Evolutionary conservation across 1,140 invertebrate genomes (phyloP), one percentile per base, ranked within the genome.

Genomic region (Campoletis sonorensis): DNA sequence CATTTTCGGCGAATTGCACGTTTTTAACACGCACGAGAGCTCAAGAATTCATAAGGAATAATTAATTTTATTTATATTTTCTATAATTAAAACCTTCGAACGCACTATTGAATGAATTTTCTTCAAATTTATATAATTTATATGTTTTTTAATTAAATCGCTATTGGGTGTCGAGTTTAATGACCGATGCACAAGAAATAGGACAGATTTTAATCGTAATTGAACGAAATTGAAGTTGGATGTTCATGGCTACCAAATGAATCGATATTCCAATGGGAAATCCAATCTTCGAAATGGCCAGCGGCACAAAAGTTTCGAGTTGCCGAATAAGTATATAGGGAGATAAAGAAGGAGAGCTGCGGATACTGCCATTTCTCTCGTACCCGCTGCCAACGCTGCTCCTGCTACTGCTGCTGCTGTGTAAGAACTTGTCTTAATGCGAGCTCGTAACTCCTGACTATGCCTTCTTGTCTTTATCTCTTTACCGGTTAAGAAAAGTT

Each of bases 231-330:
- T 61, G 16, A 61, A 16, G 58, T 61, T 23, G 23, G 58, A 61
- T 33, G n/a, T 33, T 33, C 13, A 16, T 2, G 4, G 15, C 13
- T 13, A 33, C 10, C 27, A n/a, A 37, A 11, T 18, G 26, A 33
- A 70, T 70, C 67, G 67, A 70, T 70, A 70, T 33, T 70, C 27
- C 67, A 70, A 70, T 70, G 30, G 4, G 11, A n/a, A 64, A 70
- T 70, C 30, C 67, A 70, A 70, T 70, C 30, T 33, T 70, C 30
- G 67, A 70, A 33, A 70, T 70, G 27, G 67, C 67, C n/a, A 15
- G 27, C 30, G 30, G 4, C 30, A 70, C 67, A 70, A 70, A 70
- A 70, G 67, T 70, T 70, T 33, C 27, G 18, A 33, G 26, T 70
- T 33, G 18, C 67, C 13, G 11, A 64, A 23, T 21, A n/a, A 13